A percentile compares a stretch with the other conserved stretches of the same genome.
phyloP scores from a whole-genome alignment of 2,113 vertebrate genomes.

The Odontophorus gujanensis region DNA sequence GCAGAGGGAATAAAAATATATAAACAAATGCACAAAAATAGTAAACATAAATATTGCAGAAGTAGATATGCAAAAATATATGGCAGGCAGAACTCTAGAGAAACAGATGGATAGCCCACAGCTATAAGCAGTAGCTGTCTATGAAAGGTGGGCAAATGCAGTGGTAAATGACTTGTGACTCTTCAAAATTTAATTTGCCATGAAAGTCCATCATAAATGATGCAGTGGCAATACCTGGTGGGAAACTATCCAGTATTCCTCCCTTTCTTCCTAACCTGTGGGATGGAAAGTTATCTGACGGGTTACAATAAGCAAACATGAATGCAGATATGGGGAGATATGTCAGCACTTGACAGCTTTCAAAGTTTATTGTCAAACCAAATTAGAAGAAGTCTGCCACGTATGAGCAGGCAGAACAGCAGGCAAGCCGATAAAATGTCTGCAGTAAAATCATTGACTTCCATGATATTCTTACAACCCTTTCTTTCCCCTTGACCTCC shows the following conservation, averaged over 20 bases:
- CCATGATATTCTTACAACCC: neutral
- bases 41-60: conserved; percentile 43
- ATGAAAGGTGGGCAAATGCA: conserved; percentile 25
- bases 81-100: neutral
- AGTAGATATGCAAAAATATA: conserved; percentile 16
- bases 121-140: conserved; percentile 22
- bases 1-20: neutral
- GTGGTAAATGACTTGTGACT: conserved; percentile 50
- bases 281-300: conserved; percentile 36
- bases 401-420: conserved; percentile 27
- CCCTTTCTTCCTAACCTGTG: conserved; percentile 43
- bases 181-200: conserved; percentile 64
- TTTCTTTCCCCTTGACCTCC: conserved; percentile 23
- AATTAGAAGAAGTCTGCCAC: conserved; percentile 53
- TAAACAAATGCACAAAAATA: conserved; percentile 31
- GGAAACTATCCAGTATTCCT: neutral
- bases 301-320: conserved; percentile 56
- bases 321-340: neutral
- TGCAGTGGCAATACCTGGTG: conserved; percentile 7
- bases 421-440: conserved; percentile 30
- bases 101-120: conserved; percentile 42
- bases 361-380: conserved; percentile 66
- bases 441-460: conserved; percentile 33
- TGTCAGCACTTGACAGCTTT: conserved; percentile 47
- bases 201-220: conserved; percentile 49